A percentile compares a stretch with the other conserved stretches of the same genome.
Evolutionary conservation across 2,797 vertebrate genomes (phyloP).

Genomic region (Setipinna tenuifilis): DNA sequence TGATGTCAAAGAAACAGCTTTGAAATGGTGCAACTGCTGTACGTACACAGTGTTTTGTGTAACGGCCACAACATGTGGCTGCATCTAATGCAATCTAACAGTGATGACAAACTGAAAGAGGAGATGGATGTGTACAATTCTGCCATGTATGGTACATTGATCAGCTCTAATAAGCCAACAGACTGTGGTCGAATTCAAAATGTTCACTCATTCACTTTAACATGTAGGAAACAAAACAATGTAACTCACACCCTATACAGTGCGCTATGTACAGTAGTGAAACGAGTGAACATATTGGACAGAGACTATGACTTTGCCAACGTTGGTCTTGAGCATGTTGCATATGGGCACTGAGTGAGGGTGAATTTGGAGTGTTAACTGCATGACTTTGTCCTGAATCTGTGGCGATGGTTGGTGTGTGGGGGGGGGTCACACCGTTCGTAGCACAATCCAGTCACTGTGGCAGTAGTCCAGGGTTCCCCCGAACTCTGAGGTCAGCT

Average conservation of each 20-base stretch:
- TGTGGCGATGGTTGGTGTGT: not conserved
- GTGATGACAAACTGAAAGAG: not conserved
- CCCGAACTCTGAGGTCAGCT: slow-evolving; percentile 94
- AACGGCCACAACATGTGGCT: not conserved
- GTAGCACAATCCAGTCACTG: slow-evolving; percentile 94
- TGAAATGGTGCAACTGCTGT: not conserved
- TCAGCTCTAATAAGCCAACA: not conserved
- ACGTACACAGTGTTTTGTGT: not conserved
- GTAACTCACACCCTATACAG: too few species aligned
- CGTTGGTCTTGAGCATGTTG: not conserved
- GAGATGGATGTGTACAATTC: not conserved
- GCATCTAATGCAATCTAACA: not conserved
- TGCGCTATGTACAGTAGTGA: too few species aligned
- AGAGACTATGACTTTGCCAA: not conserved
- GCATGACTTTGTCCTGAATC: not conserved
- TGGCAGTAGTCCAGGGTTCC: slow-evolving; percentile 95
- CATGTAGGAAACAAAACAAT: too few species aligned
- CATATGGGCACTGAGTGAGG: not conserved
- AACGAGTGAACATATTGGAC: too few species aligned
- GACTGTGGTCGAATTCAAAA: not conserved
- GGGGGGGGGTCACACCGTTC: slow-evolving; percentile 79
- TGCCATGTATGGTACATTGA: not conserved
- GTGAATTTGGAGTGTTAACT: not conserved
- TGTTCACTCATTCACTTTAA: too few species aligned
- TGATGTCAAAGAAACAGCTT: not conserved